Percentiles rank a stretch among this genome's conserved stretches.
Conservation (phyloP, 2,888 invertebrate genomes). For the Sphaerophoria taeniata region DNA sequence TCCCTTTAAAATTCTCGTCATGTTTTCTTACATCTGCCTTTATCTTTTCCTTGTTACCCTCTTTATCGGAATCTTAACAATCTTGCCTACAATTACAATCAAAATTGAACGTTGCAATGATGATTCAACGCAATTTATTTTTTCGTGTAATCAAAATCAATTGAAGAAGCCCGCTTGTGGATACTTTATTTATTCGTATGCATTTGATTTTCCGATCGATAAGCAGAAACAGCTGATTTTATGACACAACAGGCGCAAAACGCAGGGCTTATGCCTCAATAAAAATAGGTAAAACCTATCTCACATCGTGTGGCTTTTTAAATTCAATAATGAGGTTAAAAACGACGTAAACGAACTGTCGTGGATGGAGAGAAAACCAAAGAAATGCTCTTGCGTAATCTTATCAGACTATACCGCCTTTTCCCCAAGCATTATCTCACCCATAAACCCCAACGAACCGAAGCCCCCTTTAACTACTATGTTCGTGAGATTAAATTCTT, state of each 20-base stretch:
- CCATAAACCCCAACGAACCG: neutral
- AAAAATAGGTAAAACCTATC: neutral
- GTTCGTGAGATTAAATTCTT: neutral
- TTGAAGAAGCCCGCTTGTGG: neutral
- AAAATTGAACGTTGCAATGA: neutral
- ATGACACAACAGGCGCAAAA: conserved; percentile 33
- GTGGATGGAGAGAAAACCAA: conserved; percentile 17
- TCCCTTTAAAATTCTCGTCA: conserved; percentile 9
- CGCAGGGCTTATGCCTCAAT: neutral
- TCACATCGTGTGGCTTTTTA: neutral
- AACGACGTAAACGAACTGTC: conserved; percentile 10
- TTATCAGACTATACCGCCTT: neutral
- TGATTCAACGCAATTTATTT: neutral
- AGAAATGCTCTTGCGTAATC: conserved; percentile 30
- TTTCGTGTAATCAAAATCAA: conserved; percentile 5
- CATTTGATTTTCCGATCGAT: neutral
- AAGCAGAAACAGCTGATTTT: conserved; percentile 22
- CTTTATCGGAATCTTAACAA: too few species aligned
- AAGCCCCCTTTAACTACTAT: neutral
- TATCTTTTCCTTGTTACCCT: neutral
- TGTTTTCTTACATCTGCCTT: neutral
- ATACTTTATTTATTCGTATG: neutral
- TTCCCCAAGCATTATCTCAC: neutral
- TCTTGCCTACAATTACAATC: neutral
- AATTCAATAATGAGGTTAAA: conserved; percentile 38